Evolutionary conservation across 1,140 invertebrate species (phyloP).

Genomic region (Mya arenaria): DNA sequence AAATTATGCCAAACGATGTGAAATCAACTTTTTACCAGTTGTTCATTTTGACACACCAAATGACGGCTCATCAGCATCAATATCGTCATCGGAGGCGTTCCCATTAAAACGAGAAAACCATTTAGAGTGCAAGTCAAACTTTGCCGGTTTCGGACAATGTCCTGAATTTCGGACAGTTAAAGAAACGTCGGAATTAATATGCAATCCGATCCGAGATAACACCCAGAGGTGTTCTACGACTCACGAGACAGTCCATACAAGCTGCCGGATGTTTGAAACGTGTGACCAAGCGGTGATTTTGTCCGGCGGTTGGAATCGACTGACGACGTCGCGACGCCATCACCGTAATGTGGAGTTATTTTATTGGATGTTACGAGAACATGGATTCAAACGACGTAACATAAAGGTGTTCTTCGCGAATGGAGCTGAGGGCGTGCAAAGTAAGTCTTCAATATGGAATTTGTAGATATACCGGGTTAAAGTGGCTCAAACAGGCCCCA

Average conservation of each 20-base stretch:
- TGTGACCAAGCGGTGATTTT: slow-evolving; percentile 84
- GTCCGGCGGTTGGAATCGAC: slow-evolving; percentile 84
- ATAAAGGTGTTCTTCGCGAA: slow-evolving; percentile 84
- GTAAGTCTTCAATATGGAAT: slow-evolving; percentile 60
- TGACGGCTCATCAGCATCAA: background rate
- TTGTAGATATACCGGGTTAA: background rate
- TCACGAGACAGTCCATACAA: slow-evolving; percentile 79
- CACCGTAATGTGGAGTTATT: slow-evolving; percentile 79
- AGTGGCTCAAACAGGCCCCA: too few relatives aligned
- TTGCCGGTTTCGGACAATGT: slow-evolving; percentile 80
- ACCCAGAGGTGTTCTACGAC: slow-evolving; percentile 82
- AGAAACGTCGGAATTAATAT: slow-evolving; percentile 80
- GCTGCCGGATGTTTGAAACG: slow-evolving; percentile 83
- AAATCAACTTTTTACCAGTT: slow-evolving; percentile 82
- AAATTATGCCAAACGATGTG: slow-evolving; percentile 79
- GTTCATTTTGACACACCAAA: slow-evolving; percentile 68
- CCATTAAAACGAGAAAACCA: slow-evolving; percentile 68
- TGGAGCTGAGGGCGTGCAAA: slow-evolving; percentile 74
- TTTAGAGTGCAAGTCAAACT: slow-evolving; percentile 75
- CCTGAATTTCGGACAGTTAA: slow-evolving; percentile 78
- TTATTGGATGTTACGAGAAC: slow-evolving; percentile 80
- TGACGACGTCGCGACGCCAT: slow-evolving; percentile 77
- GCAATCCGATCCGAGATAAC: slow-evolving; percentile 82
- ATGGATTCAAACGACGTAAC: slow-evolving; percentile 82
- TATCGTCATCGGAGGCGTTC: slow-evolving; percentile 13